Percentiles rank a stretch among this genome's conserved stretches.
phyloP scores from a whole-genome alignment of 2,113 vertebrate genomes.

The Thunnus maccoyii region DNA sequence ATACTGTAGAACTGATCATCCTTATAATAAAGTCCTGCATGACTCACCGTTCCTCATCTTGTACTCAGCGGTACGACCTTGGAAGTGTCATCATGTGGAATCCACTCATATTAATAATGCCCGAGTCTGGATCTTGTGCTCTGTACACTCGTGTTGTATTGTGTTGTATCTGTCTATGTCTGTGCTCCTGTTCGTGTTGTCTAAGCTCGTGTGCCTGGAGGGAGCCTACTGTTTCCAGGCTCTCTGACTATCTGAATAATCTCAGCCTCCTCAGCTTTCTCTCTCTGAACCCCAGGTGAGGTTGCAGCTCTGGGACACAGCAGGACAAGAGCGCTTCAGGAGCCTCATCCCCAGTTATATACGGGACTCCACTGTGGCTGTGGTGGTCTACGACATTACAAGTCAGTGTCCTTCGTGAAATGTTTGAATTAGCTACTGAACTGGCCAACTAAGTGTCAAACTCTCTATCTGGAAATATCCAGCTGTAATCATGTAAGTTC shows the following conservation, averaged over 20 bases:
- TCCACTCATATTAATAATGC: slow-evolving; percentile 26
- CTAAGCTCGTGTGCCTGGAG: slow-evolving; percentile 1
- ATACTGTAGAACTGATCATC: neutral
- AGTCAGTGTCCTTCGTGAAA: slow-evolving; percentile 82
- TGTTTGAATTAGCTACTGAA: neutral
- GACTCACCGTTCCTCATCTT: neutral
- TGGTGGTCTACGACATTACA: slow-evolving; percentile 96
- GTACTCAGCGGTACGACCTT: slow-evolving; percentile 24
- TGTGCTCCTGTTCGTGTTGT: slow-evolving; percentile 2
- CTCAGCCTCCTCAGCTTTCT: slow-evolving; percentile 70
- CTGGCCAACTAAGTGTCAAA: neutral
- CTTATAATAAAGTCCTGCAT: slow-evolving; percentile 6
- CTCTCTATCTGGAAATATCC: too few species aligned
- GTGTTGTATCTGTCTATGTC: neutral
- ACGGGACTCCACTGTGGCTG: slow-evolving; percentile 94
- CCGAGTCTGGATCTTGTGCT: slow-evolving; percentile 10
- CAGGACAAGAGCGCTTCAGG: slow-evolving; percentile 94
- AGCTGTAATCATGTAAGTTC: too few species aligned
- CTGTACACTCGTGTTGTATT: too few species aligned
- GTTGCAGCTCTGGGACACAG: slow-evolving; percentile 96
- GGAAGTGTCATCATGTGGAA: neutral
- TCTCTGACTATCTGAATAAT: slow-evolving; percentile 71
- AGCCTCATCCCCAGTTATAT: slow-evolving; percentile 97
- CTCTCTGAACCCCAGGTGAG: slow-evolving; percentile 88
- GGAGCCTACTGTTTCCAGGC: slow-evolving; percentile 54